Percentiles rank a stretch among this genome's conserved stretches.
phyloP scores from a whole-genome alignment of 2,888 invertebrate genomes.

The Drosophila planitibia region DNA sequence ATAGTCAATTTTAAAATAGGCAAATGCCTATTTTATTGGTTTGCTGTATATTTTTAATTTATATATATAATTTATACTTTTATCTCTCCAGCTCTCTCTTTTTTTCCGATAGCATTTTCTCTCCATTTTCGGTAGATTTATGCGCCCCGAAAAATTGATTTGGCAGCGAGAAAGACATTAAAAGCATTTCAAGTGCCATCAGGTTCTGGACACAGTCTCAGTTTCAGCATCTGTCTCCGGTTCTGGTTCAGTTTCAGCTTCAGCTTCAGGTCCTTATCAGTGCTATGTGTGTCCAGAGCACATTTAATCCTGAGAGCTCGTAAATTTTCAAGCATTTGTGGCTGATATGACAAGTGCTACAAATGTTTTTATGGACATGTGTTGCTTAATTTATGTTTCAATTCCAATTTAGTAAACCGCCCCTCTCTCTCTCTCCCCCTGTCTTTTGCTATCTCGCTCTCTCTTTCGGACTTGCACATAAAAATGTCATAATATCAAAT shows the following conservation, averaged over 20 bases:
- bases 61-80: slow-evolving; percentile 30
- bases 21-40: slow-evolving; percentile 58
- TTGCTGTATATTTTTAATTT: slow-evolving; percentile 44
- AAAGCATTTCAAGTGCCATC: slow-evolving; percentile 45
- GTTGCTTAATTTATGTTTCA: slow-evolving; percentile 78
- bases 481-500: slow-evolving; percentile 77
- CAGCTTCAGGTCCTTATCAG: slow-evolving; percentile 55
- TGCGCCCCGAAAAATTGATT: slow-evolving; percentile 65
- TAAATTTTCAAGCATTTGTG: slow-evolving; percentile 54
- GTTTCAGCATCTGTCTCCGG: slow-evolving; percentile 8
- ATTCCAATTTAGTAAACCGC: slow-evolving; percentile 48
- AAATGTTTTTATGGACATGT: slow-evolving; percentile 72
- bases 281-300: slow-evolving; percentile 26
- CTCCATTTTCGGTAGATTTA: slow-evolving; percentile 54
- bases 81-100: slow-evolving; percentile 45
- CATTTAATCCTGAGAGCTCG: slow-evolving; percentile 47
- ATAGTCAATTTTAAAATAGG: background rate
- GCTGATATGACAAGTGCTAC: slow-evolving; percentile 73
- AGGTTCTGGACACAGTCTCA: slow-evolving; percentile 24
- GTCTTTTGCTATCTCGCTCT: background rate
- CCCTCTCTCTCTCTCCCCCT: background rate
- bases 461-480: slow-evolving; percentile 45
- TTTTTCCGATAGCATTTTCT: background rate
- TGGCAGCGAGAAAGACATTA: slow-evolving; percentile 50
- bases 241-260: background rate